Evolutionary conservation across 2,888 invertebrate species (phyloP), one percentile per base, ranked within the genome.

Genomic region (Fabriciana adippe): DNA sequence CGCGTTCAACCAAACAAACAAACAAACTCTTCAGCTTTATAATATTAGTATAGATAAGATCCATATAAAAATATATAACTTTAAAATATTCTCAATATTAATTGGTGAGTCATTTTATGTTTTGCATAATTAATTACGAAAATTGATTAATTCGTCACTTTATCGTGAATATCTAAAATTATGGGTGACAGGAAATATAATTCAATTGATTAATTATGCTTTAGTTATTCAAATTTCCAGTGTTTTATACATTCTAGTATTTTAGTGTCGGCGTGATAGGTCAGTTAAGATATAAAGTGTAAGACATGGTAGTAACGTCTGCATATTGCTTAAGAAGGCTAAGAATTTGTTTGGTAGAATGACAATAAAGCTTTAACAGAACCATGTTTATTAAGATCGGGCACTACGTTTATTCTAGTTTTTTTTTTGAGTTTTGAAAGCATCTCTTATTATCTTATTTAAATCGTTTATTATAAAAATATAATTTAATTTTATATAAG

Each of bases 211-310:
- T 47, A 47, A 31, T 45, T 41, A 15, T 13, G 55, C 5, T 57
- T 47, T 57, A 14, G 16, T 51, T 61, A 51, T 53, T 35, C 35
- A 51, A 61, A 51, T 61, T 51, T 51, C 41, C 18, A 21, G 41
- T 45, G 18, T 14, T 56, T 45, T 45, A 21, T 47, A 47, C 57
- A 5, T 11, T 48, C 26, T 26, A 47, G 45, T 57, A 15, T n/a
- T 21, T 45, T 47, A 16, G 26, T 50, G 26, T 26, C 18, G 55
- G 26, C 64, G 64, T 64, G 64, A 64, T 64, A 64, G 64, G 64
- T 64, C 64, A 64, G 47, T 55, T 3, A 50, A 64, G 35, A 35
- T 41, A 31, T 61, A 35, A 51, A 61, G 4, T 16, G 6, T 15
- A 48, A n/a, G 13, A 18, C 47, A 26, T n/a, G n/a, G 48, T 13